Base-by-base conservation (phyloP, 2,797 vertebrate species). In the Pseudochaenichthys georgianus region DNA sequence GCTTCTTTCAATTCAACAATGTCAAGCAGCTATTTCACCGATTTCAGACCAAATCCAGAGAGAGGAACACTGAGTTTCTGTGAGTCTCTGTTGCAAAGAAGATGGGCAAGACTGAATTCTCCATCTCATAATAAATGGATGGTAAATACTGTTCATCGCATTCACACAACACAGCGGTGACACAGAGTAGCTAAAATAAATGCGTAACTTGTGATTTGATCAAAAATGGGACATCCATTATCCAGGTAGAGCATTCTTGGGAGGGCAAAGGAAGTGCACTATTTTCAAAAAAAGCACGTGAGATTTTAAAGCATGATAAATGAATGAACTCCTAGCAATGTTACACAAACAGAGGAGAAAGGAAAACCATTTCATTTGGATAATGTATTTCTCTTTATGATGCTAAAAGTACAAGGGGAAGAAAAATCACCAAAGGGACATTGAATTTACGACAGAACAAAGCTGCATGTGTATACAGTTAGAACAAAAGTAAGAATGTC, bases 91-190 rank as follows among this genome's bases (percentile, higher is more conserved):
- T 13, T 23, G 46, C 50, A 67, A 57, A 51, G 60, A 59, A 28
- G 78, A 74, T 42, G n/a, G 1, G 28, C 67, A 19, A 70, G 57
- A 73, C 66, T 79, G 61, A 85, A 81, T 85, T 77, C 81, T 83
- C 75, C 83, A 84, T 90, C 71, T 82, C 73, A 83, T 83, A 87
- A 81, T 82, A 82, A 89, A 89, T 78, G 70, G 75, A 86, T 73
- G 85, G 83, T 60, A 88, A 84, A 89, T 83, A 89, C 79, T 86
- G 63, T 83, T 85, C 80, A 85, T 89, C 45, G 66, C 76, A 86
- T 70, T 84, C 80, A 84, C 66, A 77, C 46, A 89, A 69, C 80
- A 78, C 55, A 51, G 72, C 43, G 17, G 66, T 41, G 58, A 78
- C 73, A 64, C 72, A 75, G 64, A 80, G 81, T 64, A 53, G 80